Base-by-base conservation (phyloP, 2,888 invertebrate genomes). In the Melinopterus prodromus region DNA sequence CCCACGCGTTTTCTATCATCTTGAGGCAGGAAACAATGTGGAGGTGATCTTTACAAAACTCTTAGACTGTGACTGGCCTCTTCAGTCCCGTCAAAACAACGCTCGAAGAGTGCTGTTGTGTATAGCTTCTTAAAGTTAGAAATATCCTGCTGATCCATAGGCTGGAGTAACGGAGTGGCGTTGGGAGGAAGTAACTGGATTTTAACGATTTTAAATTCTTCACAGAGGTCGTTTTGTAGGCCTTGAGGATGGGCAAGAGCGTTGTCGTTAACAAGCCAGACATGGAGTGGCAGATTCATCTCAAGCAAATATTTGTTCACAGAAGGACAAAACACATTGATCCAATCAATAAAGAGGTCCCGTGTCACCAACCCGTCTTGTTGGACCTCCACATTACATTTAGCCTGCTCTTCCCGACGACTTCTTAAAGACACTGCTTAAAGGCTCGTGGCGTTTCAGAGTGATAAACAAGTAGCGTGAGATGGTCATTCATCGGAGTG, bases 11-110 rank as follows among this genome's bases (percentile, higher is more conserved):
- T 78, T 83, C 81, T 38, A 84, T 85, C 53, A 85, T 77, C 74
- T 81, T 82, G 16, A 85, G 78, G 79, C 82, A 82, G 16, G 75
- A 35, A 12, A 84, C 53, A 75, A 85, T 84, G 78, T 85, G 78
- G 75, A 85, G 85, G 74, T 85, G 81, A 75, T 85, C 78, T 74
- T 84, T 85, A 83, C 84, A 86, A 76, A 84, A 86, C 26, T 86
- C 79, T 69, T 38, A 86, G 81, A 71, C 82, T 85, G 36, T 85
- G 78, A 76, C 83, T 80, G 69, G 82, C 81, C 16, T 77, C 77
- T 53, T 83, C 70, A 36, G 82, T 84, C 69, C 80, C 81, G 36
- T 83, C 81, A 79, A 83, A 86, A 78, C 82, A 86, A 15, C 38
- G 75, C 76, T 80, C 77, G 26, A 77, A 71, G 82, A 7, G 84